These are phyloP conservation scores for Craseonycteris thonglongyai DNA, from an alignment of 2,113 vertebrate genomes.

Conservation along the genomic window DNA sequence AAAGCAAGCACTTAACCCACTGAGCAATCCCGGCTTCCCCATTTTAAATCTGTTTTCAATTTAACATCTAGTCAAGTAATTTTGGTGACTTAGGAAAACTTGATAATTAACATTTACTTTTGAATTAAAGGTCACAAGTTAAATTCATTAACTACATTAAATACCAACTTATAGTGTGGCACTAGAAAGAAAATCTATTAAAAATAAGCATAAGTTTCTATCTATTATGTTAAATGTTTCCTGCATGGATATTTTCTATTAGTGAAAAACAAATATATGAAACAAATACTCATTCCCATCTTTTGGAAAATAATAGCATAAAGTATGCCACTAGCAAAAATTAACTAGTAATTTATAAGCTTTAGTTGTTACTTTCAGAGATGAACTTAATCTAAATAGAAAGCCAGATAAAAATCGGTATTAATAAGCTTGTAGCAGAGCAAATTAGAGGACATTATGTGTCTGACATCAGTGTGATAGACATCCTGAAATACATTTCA, in stretches of 20 bases:
- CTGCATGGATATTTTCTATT: not conserved
- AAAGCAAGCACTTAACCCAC: too few species aligned
- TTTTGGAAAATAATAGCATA: not conserved
- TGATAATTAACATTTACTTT: constrained; percentile 17
- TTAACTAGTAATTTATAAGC: not conserved
- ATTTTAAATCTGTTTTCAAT: not conserved
- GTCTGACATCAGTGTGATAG: not conserved
- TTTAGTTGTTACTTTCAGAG: not conserved
- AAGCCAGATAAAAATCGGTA: not conserved
- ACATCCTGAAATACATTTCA: not conserved
- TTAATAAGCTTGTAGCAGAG: not conserved
- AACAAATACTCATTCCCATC: not conserved
- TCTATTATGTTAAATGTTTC: not conserved
- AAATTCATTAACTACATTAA: not conserved
- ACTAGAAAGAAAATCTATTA: not conserved
- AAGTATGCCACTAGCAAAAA: not conserved
- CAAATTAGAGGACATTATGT: not conserved
- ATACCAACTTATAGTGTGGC: not conserved
- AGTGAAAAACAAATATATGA: not conserved
- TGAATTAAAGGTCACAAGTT: not conserved
- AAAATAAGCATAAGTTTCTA: not conserved
- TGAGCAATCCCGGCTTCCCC: too few species aligned
- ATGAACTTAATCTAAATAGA: not conserved
- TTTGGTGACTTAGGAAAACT: not conserved
- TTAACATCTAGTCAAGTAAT: not conserved